phyloP scores from a whole-genome alignment of 2,888 invertebrate species.

The Aricia artaxerxes region DNA sequence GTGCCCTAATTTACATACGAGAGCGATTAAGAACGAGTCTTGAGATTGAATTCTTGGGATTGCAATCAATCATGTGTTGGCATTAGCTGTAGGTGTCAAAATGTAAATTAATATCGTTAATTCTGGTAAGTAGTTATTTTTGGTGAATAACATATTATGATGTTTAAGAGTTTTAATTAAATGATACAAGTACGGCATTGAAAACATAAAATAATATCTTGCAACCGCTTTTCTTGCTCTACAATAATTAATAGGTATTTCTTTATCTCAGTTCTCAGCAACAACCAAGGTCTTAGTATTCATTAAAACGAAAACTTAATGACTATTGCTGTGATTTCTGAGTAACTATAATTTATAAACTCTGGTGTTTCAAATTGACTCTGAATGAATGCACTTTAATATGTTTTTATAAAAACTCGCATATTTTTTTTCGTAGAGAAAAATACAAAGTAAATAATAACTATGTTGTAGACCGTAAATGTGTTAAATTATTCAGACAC shows the following conservation, averaged over 20 bases:
- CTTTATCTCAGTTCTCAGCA: not conserved
- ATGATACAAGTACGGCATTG: not conserved
- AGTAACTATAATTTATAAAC: not conserved
- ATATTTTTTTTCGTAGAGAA: too few species aligned
- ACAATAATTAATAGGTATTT: not conserved
- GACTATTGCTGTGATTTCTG: not conserved
- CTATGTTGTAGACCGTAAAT: too few species aligned
- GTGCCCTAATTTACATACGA: slow-evolving; percentile 46
- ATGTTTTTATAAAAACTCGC: too few species aligned
- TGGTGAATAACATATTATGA: not conserved
- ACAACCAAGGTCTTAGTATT: slow-evolving; percentile 9
- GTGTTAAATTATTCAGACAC: too few species aligned
- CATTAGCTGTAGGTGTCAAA: not conserved
- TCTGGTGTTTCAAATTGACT: not conserved
- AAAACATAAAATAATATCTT: not conserved
- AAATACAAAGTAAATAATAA: too few species aligned
- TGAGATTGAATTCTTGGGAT: not conserved
- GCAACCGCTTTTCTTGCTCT: not conserved
- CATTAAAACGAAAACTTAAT: not conserved
- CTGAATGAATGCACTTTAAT: too few species aligned
- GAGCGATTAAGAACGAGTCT: slow-evolving; percentile 38
- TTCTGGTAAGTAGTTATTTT: not conserved
- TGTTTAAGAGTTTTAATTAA: not conserved
- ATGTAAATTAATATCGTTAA: not conserved
- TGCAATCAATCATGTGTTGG: not conserved